These are phyloP conservation scores for Alca torda DNA, from an alignment of 2,797 vertebrate genomes.

Conservation along the genomic window DNA sequence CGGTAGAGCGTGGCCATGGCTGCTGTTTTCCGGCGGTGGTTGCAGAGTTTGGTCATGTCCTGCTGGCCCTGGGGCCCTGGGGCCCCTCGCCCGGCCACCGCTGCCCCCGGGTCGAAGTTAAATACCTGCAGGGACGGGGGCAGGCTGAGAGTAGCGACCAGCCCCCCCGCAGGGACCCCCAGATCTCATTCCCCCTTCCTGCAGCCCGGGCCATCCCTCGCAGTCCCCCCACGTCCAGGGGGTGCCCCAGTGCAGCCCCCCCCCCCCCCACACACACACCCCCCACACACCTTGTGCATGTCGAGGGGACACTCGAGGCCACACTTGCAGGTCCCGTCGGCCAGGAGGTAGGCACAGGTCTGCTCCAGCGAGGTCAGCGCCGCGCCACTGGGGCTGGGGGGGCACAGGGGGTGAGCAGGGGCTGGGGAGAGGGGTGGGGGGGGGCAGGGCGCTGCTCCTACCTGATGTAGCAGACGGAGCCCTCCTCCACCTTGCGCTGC, in stretches of 20 bases:
- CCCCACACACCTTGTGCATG: slow-evolving; percentile 66
- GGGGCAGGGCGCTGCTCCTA: slow-evolving; percentile 13
- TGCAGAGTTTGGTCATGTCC: slow-evolving; percentile 97
- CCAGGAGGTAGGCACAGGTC: slow-evolving; percentile 76
- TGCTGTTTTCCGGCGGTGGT: slow-evolving; percentile 92
- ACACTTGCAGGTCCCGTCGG: slow-evolving; percentile 79
- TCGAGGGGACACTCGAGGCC: slow-evolving; percentile 79
- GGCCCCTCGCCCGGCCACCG: slow-evolving; percentile 82
- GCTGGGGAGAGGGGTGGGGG: not conserved
- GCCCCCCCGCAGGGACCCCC: not conserved
- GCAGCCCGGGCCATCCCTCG: no score
- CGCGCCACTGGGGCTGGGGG: slow-evolving; percentile 74
- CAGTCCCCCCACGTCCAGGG: not conserved
- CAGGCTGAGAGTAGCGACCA: not conserved
- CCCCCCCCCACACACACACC: no score
- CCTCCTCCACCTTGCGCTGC: slow-evolving; percentile 87
- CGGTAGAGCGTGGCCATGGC: slow-evolving; percentile 89
- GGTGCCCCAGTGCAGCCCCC: not conserved
- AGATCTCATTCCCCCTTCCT: not conserved
- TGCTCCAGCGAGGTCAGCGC: slow-evolving; percentile 77
- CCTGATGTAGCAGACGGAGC: slow-evolving; percentile 89
- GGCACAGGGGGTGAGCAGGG: not conserved
- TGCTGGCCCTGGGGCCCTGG: slow-evolving; percentile 86
- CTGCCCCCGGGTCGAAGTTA: slow-evolving; percentile 87
- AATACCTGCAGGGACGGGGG: slow-evolving; percentile 81